phyloP scores from a whole-genome alignment of 2,113 vertebrate species.

The rat (Rattus norvegicus) region DNA sequence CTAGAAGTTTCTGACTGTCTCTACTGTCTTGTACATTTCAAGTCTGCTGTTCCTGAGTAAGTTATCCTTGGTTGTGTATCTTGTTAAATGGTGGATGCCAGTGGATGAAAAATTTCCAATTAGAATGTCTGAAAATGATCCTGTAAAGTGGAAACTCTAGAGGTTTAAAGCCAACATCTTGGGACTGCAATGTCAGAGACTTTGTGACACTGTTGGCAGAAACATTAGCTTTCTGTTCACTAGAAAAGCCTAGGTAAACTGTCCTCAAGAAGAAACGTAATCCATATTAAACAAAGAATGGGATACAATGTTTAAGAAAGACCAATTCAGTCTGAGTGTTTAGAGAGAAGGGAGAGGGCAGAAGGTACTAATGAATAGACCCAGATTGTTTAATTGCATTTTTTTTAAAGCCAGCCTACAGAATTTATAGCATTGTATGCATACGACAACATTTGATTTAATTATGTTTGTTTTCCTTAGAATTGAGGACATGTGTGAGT shows the following conservation, averaged over 20 bases:
- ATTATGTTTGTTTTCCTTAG: conserved; percentile 2
- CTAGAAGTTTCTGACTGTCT: not conserved
- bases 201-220: not conserved
- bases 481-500: not conserved
- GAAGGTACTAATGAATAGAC: not conserved
- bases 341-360: not conserved
- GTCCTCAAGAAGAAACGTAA: not conserved
- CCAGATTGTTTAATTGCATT: not conserved
- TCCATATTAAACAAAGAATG: not conserved
- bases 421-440: not conserved
- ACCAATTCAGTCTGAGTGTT: not conserved
- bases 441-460: not conserved
- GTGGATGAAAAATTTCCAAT: not conserved
- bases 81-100: not conserved
- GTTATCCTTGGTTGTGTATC: not conserved
- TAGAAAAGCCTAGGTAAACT: not conserved
- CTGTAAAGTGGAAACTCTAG: not conserved
- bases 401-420: not conserved
- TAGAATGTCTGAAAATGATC: not conserved
- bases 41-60: not conserved
- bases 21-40: not conserved
- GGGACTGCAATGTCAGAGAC: not conserved
- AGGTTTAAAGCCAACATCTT: not conserved
- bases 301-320: not conserved
- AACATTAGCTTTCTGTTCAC: not conserved